Evolutionary conservation across 2,797 vertebrate species (phyloP), one percentile per base, ranked within the genome.

Genomic region (Peromyscus aztecus): DNA sequence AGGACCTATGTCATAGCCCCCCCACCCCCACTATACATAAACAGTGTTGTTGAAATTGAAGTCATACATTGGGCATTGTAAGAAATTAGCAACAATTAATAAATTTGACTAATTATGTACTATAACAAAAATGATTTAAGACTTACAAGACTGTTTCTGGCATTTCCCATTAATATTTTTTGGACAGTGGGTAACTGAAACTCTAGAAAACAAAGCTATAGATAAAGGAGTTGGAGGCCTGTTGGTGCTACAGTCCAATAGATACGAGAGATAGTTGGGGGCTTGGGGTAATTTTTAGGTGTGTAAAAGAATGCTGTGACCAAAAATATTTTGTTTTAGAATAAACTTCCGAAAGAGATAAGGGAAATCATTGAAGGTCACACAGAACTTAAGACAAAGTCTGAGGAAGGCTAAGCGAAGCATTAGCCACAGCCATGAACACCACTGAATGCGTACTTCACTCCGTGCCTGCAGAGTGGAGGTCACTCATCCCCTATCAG

Each of bases 71-170:
- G 52, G 34, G 29, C 78, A 89, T 63, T 52, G 13, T 40, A 76
- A 94, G 57, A 34, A 19, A 75, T 40, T 55, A 52, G 46, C 57
- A 65, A 57, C 4, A 61, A 67, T 21, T 29, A 81, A 65, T 55
- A 31, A 43, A 65, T 65, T 52, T 89, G 21, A 71, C 17, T 12
- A 34, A 37, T 49, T 73, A 82, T 89, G 19, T 61, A 37, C 34
- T 61, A 8, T 65, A 65, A 65, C 59, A 55, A 49, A 89, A 63
- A n/a, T 34, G n/a, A 73, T 88, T 80, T 81, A 76, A 94, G 49
- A 83, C 46, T 75, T 73, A 75, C 5, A 49, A 63, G 3, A 43
- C 75, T 75, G 7, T 94, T 89, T 82, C 78, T 75, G 57, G 10
- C 65, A 55, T 46, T 61, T 81, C 21, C 19, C 4, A 7, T 17